Evolutionary conservation across 2,797 vertebrate species (phyloP).

Genomic region (Clarias platycephalus): DNA sequence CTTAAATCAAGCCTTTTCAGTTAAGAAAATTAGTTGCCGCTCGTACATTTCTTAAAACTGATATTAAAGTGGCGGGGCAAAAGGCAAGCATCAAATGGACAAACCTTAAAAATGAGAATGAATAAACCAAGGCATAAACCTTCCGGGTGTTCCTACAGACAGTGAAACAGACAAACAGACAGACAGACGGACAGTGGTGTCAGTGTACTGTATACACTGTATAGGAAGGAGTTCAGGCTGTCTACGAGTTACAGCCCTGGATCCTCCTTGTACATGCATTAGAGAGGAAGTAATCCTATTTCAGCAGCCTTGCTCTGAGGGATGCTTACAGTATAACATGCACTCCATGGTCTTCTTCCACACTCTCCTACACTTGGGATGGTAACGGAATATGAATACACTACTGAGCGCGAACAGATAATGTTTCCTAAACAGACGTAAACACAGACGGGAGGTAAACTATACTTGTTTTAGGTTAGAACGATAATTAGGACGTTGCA

Average conservation of each 20-base stretch:
- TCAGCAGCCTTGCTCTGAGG: slow-evolving; percentile 9
- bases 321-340: background rate
- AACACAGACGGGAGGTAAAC: background rate
- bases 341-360: background rate
- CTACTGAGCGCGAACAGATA: background rate
- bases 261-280: slow-evolving; percentile 2
- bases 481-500: too few species aligned
- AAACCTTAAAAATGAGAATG: background rate
- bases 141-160: background rate
- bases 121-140: background rate
- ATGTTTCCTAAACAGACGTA: background rate
- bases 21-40: background rate
- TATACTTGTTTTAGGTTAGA: background rate
- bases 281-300: slow-evolving; percentile 22
- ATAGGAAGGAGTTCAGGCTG: background rate
- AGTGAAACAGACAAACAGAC: too few species aligned
- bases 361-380: slow-evolving; percentile 10
- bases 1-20: slow-evolving; percentile 15
- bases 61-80: background rate
- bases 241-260: background rate
- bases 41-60: background rate
- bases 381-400: slow-evolving; percentile 1
- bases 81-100: background rate
- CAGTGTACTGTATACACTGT: slow-evolving; percentile 5
- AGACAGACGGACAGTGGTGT: background rate